phyloP scores from a whole-genome alignment of 2,797 vertebrate species.

The Gymnoscopelus microlampas region DNA sequence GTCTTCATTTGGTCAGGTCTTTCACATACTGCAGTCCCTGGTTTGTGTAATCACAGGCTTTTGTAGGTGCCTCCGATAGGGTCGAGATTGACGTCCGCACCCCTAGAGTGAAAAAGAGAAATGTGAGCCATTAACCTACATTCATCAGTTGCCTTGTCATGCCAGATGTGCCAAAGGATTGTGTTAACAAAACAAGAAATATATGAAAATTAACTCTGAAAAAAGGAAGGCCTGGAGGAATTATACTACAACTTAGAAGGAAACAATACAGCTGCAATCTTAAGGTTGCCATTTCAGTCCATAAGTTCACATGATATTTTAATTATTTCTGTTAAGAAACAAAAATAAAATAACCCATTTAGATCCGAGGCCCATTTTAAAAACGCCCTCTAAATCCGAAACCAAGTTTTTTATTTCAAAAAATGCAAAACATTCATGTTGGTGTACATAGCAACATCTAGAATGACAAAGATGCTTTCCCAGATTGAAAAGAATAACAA shows the following conservation, averaged over 20 bases:
- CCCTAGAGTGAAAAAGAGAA: slow-evolving; percentile 76
- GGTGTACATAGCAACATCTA: too few relatives aligned
- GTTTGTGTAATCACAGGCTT: slow-evolving; percentile 80
- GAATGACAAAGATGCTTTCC: too few relatives aligned
- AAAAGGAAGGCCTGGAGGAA: background rate
- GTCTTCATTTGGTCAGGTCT: slow-evolving; percentile 84
- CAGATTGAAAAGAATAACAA: too few relatives aligned
- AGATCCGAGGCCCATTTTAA: too few relatives aligned
- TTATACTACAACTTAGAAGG: background rate
- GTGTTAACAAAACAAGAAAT: background rate
- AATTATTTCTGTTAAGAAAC: too few relatives aligned
- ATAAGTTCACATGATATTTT: background rate
- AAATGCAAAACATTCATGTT: too few relatives aligned
- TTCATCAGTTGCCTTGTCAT: background rate
- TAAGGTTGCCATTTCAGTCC: background rate
- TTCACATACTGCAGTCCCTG: slow-evolving; percentile 88
- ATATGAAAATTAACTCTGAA: background rate
- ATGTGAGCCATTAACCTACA: background rate
- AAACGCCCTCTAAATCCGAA: too few relatives aligned
- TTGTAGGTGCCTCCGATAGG: slow-evolving; percentile 88
- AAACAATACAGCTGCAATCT: slow-evolving; percentile 1
- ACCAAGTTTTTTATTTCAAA: too few relatives aligned
- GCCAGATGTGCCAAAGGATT: background rate
- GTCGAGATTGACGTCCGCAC: slow-evolving; percentile 84
- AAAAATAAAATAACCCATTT: too few relatives aligned